phyloP scores from a whole-genome alignment of 2,888 invertebrate species.

The Spodoptera picta region DNA sequence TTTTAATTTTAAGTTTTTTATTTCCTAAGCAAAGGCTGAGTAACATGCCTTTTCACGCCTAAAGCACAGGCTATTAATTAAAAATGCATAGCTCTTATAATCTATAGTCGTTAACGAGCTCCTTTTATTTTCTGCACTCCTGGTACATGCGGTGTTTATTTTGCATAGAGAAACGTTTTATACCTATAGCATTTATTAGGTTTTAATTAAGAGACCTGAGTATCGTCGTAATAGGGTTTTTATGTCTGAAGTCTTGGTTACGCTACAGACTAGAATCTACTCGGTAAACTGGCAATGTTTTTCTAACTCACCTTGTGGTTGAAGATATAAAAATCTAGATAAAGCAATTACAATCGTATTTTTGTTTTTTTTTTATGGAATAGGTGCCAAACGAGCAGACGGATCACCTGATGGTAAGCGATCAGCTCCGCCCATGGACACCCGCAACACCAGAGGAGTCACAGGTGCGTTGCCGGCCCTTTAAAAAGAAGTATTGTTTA shows the following conservation, averaged over 20 bases:
- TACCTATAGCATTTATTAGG: constrained; percentile 39
- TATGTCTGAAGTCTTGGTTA: constrained; percentile 27
- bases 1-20: constrained; percentile 36
- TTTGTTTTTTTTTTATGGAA: too few relatives aligned
- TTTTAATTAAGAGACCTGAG: constrained; percentile 48
- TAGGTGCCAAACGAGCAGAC: too few relatives aligned
- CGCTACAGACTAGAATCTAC: constrained; percentile 1
- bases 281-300: not conserved
- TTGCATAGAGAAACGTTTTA: constrained; percentile 49
- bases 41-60: constrained; percentile 49
- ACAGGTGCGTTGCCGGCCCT: too few relatives aligned
- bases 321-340: too few relatives aligned
- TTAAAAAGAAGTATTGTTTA: too few relatives aligned
- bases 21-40: constrained; percentile 19
- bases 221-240: constrained; percentile 40
- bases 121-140: constrained; percentile 58
- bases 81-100: constrained; percentile 59
- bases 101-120: constrained; percentile 53
- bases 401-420: too few relatives aligned
- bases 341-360: too few relatives aligned
- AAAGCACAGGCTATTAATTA: constrained; percentile 53
- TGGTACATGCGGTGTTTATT: constrained; percentile 51
- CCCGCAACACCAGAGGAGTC: too few relatives aligned
- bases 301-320: too few relatives aligned
- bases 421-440: too few relatives aligned